phyloP scores from a whole-genome alignment of 2,888 invertebrate species.

The Pegoplata infirma region DNA sequence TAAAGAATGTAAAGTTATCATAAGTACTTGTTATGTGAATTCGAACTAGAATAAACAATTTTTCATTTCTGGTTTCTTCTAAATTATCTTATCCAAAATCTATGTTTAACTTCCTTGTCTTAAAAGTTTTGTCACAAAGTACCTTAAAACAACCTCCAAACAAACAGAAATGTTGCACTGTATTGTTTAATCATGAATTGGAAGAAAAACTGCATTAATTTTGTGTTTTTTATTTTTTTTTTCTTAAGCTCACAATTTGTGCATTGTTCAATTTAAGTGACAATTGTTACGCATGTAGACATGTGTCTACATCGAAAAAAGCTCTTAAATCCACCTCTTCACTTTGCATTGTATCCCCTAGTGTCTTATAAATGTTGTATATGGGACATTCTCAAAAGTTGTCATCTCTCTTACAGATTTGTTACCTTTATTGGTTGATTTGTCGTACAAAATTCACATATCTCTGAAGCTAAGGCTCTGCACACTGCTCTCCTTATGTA shows the following conservation, averaged over 20 bases:
- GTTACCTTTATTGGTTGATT: conserved; percentile 60
- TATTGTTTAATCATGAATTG: not conserved
- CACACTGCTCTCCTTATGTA: not conserved
- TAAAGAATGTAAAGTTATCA: too few species aligned
- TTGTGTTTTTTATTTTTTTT: not conserved
- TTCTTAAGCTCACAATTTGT: conserved; percentile 29
- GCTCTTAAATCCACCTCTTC: conserved; percentile 60
- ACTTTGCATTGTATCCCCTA: conserved; percentile 16
- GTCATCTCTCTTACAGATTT: conserved; percentile 62
- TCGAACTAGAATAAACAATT: too few species aligned
- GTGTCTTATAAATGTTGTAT: not conserved
- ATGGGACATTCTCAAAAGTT: conserved; percentile 43
- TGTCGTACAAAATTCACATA: conserved; percentile 53
- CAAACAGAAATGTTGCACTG: not conserved
- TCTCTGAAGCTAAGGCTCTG: conserved; percentile 17
- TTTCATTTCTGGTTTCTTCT: too few species aligned
- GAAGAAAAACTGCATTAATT: not conserved
- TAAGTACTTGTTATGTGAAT: too few species aligned
- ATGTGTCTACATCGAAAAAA: conserved; percentile 37
- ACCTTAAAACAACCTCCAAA: not conserved
- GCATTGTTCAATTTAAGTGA: conserved; percentile 45
- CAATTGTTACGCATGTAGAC: conserved; percentile 59
- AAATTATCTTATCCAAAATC: not conserved
- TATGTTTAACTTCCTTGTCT: not conserved
- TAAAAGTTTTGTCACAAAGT: not conserved